Evolutionary conservation across 2,113 vertebrate species (phyloP).

Genomic region (Sphyrna mokarran): DNA sequence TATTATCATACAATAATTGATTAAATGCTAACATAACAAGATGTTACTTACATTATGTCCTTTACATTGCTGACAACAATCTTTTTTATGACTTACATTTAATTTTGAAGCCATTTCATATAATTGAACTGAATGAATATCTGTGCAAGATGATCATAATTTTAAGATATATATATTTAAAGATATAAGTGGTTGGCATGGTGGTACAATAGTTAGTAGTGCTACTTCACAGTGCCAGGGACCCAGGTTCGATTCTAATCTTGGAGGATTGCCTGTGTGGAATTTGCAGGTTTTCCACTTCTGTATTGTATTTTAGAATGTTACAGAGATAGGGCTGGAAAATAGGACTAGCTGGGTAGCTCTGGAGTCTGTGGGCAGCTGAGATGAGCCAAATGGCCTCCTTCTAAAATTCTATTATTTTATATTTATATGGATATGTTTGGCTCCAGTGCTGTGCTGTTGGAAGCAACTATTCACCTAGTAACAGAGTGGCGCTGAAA

Average conservation of each 20-base stretch:
- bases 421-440: background rate
- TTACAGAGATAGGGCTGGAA: too few relatives aligned
- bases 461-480: background rate
- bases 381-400: too few relatives aligned
- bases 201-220: too few relatives aligned
- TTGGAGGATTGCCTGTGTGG: too few relatives aligned
- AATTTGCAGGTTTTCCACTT: too few relatives aligned
- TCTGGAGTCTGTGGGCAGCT: too few relatives aligned
- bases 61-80: background rate
- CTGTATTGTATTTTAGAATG: too few relatives aligned
- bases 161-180: background rate
- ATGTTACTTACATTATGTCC: background rate
- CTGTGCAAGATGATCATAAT: background rate
- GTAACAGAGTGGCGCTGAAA: background rate
- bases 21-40: background rate
- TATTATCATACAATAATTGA: slow-evolving; percentile 28
- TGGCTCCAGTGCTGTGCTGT: background rate
- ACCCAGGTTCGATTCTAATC: too few relatives aligned
- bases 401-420: too few relatives aligned
- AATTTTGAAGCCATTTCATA: background rate
- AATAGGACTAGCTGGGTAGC: too few relatives aligned
- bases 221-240: too few relatives aligned
- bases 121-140: background rate
- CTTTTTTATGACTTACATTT: background rate
- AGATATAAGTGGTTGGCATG: too few relatives aligned